Evolutionary conservation across 2,113 vertebrate species (phyloP).

Genomic region (Cercopithecus mona): DNA sequence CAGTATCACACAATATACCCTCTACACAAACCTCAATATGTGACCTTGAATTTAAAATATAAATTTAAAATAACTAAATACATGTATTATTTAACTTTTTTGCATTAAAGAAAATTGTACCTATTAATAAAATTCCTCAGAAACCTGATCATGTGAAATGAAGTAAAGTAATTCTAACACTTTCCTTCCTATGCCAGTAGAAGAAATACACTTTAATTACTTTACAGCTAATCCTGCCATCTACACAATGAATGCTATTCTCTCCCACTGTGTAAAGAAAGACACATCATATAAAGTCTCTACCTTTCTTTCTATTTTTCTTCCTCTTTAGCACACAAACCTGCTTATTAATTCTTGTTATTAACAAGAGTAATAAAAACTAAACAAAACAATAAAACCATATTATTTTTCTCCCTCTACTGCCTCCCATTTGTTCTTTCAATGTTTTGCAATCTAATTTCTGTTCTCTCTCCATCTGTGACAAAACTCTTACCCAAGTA

Average conservation of each 20-base stretch:
- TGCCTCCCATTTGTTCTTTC: not conserved
- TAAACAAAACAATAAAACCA: not conserved
- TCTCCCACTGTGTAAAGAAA: not conserved
- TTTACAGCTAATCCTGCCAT: not conserved
- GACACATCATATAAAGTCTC: not conserved
- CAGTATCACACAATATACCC: too few species aligned
- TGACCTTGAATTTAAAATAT: too few species aligned
- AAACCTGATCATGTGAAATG: not conserved
- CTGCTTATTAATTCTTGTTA: not conserved
- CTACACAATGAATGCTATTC: too few species aligned
- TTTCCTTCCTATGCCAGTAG: not conserved
- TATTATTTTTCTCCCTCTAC: not conserved
- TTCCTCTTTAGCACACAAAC: not conserved
- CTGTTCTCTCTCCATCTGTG: not conserved
- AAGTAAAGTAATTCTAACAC: not conserved
- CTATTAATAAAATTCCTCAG: not conserved
- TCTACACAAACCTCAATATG: too few species aligned
- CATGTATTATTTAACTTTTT: not conserved
- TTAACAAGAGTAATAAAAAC: not conserved
- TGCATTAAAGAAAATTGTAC: not conserved
- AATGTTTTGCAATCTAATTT: not conserved
- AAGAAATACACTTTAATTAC: not conserved
- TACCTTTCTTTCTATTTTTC: not conserved
- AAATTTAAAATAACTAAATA: too few species aligned
- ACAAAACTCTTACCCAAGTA: not conserved